Conservation (phyloP, 2,113 vertebrate species). For the Dicentrarchus labrax region DNA sequence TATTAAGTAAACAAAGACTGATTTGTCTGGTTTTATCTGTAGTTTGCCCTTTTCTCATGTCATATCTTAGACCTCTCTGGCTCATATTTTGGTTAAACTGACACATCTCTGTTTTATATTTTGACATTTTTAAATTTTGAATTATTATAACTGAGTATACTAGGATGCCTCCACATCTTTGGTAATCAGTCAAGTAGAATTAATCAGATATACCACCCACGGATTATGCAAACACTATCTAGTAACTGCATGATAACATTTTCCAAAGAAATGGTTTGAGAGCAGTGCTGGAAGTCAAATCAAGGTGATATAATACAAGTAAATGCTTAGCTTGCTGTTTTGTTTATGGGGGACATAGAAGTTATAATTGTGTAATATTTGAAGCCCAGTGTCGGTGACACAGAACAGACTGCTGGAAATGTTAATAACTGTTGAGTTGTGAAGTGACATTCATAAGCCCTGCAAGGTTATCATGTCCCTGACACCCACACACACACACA, state of each 20-base stretch:
- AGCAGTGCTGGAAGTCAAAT: not conserved
- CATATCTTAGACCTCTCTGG: not conserved
- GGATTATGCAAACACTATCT: not conserved
- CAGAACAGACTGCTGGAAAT: slow-evolving; percentile 28
- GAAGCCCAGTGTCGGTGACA: slow-evolving; percentile 3
- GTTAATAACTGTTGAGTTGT: slow-evolving; percentile 48
- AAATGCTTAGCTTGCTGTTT: not conserved
- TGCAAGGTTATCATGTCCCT: slow-evolving; percentile 51
- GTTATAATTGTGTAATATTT: not conserved
- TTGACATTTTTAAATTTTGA: not conserved
- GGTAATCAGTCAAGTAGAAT: not conserved
- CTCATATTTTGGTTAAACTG: not conserved
- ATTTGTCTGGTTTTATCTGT: not conserved
- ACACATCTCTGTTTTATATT: not conserved
- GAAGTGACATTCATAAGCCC: slow-evolving; percentile 62
- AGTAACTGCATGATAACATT: not conserved
- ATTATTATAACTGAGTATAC: not conserved
- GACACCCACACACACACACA: slow-evolving; percentile 22
- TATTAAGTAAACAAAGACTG: not conserved
- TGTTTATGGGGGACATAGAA: not conserved
- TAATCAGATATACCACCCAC: not conserved
- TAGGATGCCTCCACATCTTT: not conserved
- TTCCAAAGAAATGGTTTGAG: not conserved
- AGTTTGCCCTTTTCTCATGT: not conserved
- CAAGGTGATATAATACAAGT: not conserved